Evolutionary conservation across 1,140 invertebrate species (phyloP).

Genomic region (Myzus persicae): DNA sequence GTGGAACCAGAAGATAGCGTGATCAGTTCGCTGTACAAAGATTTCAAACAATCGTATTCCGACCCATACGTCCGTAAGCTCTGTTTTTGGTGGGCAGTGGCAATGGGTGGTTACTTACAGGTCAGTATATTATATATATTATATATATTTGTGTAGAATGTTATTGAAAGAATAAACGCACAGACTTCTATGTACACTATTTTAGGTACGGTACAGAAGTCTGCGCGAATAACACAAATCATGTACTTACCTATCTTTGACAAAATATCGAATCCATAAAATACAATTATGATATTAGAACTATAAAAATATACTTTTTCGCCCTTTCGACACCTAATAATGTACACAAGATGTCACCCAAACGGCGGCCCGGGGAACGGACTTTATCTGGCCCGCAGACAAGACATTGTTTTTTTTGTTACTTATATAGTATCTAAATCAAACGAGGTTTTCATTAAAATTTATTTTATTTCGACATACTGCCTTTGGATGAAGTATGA

Average conservation of each 20-base stretch:
- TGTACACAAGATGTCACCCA: not conserved
- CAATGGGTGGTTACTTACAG: constrained; percentile 51
- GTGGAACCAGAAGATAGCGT: not conserved
- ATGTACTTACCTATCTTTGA: not conserved
- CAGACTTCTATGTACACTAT: no score
- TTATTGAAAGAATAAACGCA: not conserved
- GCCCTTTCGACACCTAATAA: not conserved
- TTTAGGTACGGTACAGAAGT: no score
- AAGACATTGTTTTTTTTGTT: no score
- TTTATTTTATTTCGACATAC: not conserved
- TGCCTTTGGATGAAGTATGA: not conserved
- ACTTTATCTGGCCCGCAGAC: no score
- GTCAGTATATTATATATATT: not conserved
- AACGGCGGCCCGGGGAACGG: no score
- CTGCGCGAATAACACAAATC: no score
- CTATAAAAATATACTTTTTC: not conserved
- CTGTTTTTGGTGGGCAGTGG: constrained; percentile 52
- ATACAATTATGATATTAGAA: not conserved
- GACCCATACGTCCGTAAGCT: constrained; percentile 37
- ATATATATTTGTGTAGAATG: not conserved
- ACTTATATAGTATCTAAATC: no score
- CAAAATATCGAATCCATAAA: not conserved
- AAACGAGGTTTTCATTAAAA: not conserved
- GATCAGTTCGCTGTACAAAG: not conserved
- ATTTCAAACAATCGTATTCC: constrained; percentile 54